A percentile compares a stretch with the other conserved stretches of the same genome.
These are phyloP conservation scores for Alexandromys oeconomus DNA, from an alignment of 2,797 vertebrate species.

Conservation along the genomic window DNA sequence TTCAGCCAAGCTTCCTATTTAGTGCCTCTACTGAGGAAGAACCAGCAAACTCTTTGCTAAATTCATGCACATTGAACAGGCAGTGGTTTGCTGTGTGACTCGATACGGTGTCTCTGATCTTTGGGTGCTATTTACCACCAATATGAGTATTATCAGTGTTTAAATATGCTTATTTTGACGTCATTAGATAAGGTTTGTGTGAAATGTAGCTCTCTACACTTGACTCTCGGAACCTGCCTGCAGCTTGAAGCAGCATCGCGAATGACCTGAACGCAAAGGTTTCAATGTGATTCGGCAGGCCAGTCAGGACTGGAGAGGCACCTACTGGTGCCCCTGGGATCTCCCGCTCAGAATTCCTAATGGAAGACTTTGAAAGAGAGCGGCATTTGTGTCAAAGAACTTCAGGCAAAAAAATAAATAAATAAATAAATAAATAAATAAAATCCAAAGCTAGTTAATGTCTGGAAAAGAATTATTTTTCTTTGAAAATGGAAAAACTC, in stretches of 20 bases:
- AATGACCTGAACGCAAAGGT: not conserved
- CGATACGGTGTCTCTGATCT: not conserved
- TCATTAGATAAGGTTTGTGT: not conserved
- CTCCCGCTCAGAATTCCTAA: not conserved
- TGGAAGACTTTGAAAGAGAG: not conserved
- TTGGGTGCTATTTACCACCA: not conserved
- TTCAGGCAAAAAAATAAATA: not conserved
- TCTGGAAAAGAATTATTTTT: conserved; percentile 51
- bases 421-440: no score
- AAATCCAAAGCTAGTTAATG: conserved; percentile 2
- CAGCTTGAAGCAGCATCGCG: not conserved
- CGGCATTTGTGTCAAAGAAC: not conserved
- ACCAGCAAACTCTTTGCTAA: not conserved
- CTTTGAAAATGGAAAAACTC: not conserved
- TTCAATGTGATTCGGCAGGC: not conserved
- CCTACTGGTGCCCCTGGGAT: rapidly evolving
- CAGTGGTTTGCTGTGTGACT: not conserved
- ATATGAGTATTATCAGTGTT: not conserved
- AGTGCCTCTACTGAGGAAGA: not conserved
- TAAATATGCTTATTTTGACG: not conserved
- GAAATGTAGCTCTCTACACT: not conserved
- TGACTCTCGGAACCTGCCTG: not conserved
- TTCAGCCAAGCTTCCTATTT: not conserved
- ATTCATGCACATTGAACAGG: not conserved
- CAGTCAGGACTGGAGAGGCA: no score